Evolutionary conservation across 2,888 invertebrate species (phyloP).

Genomic region (Mesopsocus fuscifrons): DNA sequence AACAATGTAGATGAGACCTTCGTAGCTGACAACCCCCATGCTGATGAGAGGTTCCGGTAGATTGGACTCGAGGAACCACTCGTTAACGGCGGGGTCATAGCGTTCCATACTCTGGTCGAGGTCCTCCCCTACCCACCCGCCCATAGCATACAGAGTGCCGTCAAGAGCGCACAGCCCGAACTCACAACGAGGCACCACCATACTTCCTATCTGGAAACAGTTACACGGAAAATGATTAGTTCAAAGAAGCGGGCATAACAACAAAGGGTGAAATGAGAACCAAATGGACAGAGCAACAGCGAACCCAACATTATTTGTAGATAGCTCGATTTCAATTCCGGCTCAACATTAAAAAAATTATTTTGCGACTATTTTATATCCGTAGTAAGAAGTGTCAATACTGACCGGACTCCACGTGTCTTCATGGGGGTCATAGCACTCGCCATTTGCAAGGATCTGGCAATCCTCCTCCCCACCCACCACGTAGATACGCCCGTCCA

Average conservation of each 20-base stretch:
- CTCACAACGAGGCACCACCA: slow-evolving; percentile 74
- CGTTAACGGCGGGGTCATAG: slow-evolving; percentile 59
- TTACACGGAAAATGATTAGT: too few relatives aligned
- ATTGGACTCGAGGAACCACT: slow-evolving; percentile 58
- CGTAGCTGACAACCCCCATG: slow-evolving; percentile 74
- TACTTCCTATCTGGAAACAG: slow-evolving; percentile 43
- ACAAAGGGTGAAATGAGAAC: too few relatives aligned
- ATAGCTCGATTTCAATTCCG: too few relatives aligned
- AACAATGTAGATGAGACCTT: slow-evolving; percentile 73
- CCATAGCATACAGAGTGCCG: slow-evolving; percentile 68
- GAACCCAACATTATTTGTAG: too few relatives aligned
- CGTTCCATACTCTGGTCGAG: slow-evolving; percentile 77
- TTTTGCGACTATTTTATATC: too few relatives aligned
- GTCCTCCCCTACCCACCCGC: slow-evolving; percentile 86
- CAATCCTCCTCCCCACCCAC: slow-evolving; percentile 84
- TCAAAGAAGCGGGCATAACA: too few relatives aligned
- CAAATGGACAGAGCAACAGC: too few relatives aligned
- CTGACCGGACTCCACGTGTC: slow-evolving; percentile 34
- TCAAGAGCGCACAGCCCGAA: slow-evolving; percentile 73
- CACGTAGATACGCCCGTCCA: slow-evolving; percentile 74
- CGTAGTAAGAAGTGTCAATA: too few relatives aligned
- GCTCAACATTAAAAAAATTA: too few relatives aligned
- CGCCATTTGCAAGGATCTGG: slow-evolving; percentile 73
- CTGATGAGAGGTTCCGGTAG: slow-evolving; percentile 75
- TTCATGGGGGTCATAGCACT: slow-evolving; percentile 57